These are phyloP conservation scores for Lacerta bilineata DNA, from an alignment of 2,797 vertebrate genomes.

Conservation along the genomic window DNA sequence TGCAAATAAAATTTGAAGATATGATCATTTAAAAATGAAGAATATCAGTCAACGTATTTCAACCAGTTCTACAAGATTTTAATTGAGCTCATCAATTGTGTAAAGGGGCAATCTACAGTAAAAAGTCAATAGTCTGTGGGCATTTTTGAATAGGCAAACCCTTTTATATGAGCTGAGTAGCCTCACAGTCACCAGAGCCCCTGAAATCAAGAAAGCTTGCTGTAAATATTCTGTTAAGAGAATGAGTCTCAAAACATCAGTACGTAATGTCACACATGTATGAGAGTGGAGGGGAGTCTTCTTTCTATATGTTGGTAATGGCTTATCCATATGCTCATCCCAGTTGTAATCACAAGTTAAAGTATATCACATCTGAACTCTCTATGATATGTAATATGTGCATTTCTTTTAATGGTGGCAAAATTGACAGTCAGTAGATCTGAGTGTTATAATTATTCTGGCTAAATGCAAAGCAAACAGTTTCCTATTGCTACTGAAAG, in stretches of 20 bases:
- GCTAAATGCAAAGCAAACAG: constrained; percentile 64
- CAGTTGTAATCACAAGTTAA: constrained; percentile 50
- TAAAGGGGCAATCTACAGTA: too few species aligned
- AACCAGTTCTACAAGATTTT: too few species aligned
- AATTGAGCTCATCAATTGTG: too few species aligned
- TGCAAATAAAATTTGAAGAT: too few species aligned
- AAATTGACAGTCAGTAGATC: constrained; percentile 49
- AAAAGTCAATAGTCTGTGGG: background rate
- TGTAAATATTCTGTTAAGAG: constrained; percentile 22
- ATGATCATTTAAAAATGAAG: too few species aligned
- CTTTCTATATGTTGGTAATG: background rate
- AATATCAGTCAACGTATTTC: too few species aligned
- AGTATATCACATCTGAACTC: constrained; percentile 36
- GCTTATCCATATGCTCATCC: background rate
- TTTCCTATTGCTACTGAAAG: constrained; percentile 53
- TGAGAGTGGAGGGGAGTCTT: background rate
- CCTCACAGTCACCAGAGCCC: constrained; percentile 9
- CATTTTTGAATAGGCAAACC: constrained; percentile 5
- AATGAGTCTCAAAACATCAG: constrained; percentile 25
- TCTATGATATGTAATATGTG: constrained; percentile 43
- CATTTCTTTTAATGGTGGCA: constrained; percentile 60
- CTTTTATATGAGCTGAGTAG: constrained; percentile 47
- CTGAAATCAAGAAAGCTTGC: background rate
- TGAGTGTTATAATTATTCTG: constrained; percentile 65
- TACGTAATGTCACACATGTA: background rate